Conservation (phyloP, 2,888 invertebrate species). For the Drosophila merina region DNA sequence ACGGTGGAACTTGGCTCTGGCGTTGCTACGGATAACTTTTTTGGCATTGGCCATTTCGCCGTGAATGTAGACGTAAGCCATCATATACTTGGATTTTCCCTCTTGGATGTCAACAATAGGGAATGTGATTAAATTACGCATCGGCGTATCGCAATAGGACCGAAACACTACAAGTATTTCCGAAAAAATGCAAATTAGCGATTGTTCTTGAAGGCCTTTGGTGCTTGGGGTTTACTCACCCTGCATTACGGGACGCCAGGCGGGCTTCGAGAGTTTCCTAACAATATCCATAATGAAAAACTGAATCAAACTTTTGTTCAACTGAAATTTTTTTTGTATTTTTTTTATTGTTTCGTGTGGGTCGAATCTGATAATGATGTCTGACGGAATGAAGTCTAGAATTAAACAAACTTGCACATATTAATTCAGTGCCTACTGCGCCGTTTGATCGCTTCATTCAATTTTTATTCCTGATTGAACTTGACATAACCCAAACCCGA, state of each 20-base stretch:
- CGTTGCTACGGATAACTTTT: slow-evolving; percentile 48
- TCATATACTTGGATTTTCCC: slow-evolving; percentile 58
- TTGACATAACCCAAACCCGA: background rate
- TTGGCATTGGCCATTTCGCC: slow-evolving; percentile 48
- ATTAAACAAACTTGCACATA: background rate
- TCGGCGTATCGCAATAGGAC: slow-evolving; percentile 8
- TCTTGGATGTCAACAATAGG: slow-evolving; percentile 41
- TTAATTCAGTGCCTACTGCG: background rate
- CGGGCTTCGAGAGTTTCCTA: slow-evolving; percentile 34
- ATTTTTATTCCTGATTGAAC: background rate
- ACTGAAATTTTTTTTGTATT: slow-evolving; percentile 3
- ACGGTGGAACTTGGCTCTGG: slow-evolving; percentile 58
- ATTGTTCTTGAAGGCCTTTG: background rate
- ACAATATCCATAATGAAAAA: slow-evolving; percentile 46
- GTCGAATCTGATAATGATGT: slow-evolving; percentile 4
- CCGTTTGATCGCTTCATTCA: background rate
- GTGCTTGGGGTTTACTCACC: slow-evolving; percentile 23
- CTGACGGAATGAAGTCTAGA: background rate
- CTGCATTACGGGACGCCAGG: slow-evolving; percentile 34
- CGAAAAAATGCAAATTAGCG: background rate
- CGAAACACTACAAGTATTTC: slow-evolving; percentile 38
- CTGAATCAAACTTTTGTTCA: slow-evolving; percentile 8
- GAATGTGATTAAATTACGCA: slow-evolving; percentile 32
- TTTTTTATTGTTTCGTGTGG: background rate
- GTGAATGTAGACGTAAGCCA: slow-evolving; percentile 58